Conservation (phyloP, 2,797 vertebrate genomes). For the Buphagus erythrorhynchus region DNA sequence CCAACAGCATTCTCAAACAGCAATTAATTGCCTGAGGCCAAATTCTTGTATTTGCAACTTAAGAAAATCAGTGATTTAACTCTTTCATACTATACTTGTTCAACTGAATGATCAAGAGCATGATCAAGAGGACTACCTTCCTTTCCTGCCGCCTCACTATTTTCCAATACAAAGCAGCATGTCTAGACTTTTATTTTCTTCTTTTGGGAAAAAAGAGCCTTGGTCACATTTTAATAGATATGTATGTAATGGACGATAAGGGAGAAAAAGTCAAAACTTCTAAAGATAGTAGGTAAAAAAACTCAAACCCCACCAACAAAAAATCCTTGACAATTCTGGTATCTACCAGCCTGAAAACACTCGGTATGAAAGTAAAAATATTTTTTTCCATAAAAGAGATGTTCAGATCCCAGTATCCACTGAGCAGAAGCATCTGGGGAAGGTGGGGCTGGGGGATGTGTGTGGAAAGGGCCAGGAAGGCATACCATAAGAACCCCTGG, state of each 20-base stretch:
- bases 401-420: background rate
- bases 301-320: background rate
- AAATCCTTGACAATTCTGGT: background rate
- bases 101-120: background rate
- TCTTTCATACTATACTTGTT: background rate
- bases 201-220: background rate
- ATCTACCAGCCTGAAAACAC: background rate
- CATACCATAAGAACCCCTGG: background rate
- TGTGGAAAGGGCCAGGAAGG: background rate
- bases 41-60: slow-evolving; percentile 22
- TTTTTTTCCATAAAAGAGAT: background rate
- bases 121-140: background rate
- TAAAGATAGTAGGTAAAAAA: background rate
- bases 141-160: background rate
- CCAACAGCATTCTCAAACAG: slow-evolving; percentile 42
- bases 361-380: background rate
- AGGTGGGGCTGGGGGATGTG: rapidly evolving
- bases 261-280: background rate
- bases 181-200: background rate
- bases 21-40: background rate
- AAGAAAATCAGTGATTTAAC: slow-evolving; percentile 35
- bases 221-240: background rate
- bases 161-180: background rate
- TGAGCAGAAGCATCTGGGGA: background rate
- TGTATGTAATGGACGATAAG: background rate